Evolutionary conservation across 2,888 invertebrate species (phyloP).

Genomic region (Marronus borbonicus): DNA sequence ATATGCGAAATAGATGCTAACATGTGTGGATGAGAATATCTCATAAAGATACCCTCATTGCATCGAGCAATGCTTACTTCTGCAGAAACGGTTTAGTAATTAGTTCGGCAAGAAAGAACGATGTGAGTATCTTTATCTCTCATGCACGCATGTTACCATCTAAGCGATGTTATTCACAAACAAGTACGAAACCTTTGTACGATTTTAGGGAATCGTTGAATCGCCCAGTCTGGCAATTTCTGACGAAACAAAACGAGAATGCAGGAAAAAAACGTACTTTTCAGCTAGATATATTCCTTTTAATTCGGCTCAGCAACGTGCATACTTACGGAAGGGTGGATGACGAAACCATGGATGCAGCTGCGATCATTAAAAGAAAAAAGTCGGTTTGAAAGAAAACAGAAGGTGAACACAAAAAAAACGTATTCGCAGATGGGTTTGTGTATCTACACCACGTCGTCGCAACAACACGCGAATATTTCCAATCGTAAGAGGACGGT

Average conservation of each 20-base stretch:
- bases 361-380: conserved; percentile 4
- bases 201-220: neutral
- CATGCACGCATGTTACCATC: no score
- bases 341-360: neutral
- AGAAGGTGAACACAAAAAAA: conserved; percentile 7
- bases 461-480: conserved; percentile 2
- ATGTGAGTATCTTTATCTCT: no score
- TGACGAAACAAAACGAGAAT: neutral
- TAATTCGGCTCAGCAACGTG: neutral
- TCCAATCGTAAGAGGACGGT: neutral
- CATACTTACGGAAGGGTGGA: neutral
- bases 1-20: no score
- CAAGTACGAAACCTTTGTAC: no score
- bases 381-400: conserved; percentile 25
- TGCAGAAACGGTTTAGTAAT: no score
- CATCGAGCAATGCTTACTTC: no score
- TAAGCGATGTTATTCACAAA: neutral
- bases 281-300: conserved; percentile 21
- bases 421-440: conserved; percentile 18
- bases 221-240: neutral
- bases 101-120: no score
- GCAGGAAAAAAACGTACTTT: neutral
- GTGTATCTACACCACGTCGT: conserved; percentile 17
- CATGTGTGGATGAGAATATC: no score
- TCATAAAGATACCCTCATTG: no score